A percentile compares a stretch with the other conserved stretches of the same genome.
These are phyloP conservation scores for Clusia tigrina DNA, from an alignment of 2,888 invertebrate species.

Conservation along the genomic window DNA sequence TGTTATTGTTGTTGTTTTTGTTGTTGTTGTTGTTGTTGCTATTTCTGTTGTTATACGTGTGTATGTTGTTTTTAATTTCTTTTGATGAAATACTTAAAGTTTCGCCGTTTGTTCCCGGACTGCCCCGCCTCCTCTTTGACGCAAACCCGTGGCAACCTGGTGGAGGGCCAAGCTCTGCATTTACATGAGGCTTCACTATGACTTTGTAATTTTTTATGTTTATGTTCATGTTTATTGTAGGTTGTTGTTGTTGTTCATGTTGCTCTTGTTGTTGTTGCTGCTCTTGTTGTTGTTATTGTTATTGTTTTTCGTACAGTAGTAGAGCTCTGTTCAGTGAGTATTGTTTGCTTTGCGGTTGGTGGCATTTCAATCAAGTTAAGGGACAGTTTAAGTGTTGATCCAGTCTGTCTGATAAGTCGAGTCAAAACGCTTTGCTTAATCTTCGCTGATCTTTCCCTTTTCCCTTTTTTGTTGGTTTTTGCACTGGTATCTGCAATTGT, in stretches of 20 bases:
- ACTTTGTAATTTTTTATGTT: neutral
- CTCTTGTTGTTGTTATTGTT: too few relatives aligned
- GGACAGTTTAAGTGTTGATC: neutral
- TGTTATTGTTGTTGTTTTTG: constrained; percentile 6
- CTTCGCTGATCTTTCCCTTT: neutral
- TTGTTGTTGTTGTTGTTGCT: neutral
- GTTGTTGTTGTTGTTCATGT: neutral
- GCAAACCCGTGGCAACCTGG: neutral
- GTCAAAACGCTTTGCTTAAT: neutral
- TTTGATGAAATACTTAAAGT: constrained; percentile 9
- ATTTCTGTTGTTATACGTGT: neutral
- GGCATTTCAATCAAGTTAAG: neutral
- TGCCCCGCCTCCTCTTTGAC: neutral
- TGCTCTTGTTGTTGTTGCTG: too few relatives aligned
- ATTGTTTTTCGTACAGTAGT: too few relatives aligned
- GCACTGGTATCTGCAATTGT: too few relatives aligned
- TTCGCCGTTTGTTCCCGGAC: neutral
- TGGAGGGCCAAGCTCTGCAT: neutral
- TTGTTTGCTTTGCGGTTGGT: too few relatives aligned
- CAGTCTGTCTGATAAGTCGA: neutral
- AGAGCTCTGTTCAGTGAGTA: too few relatives aligned
- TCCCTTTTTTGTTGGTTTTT: too few relatives aligned
- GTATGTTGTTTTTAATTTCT: neutral
- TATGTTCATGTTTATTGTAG: neutral
- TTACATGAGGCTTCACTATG: neutral